Evolutionary conservation across 2,888 invertebrate species (phyloP).

Genomic region (Zygothrica quintamaculata): DNA sequence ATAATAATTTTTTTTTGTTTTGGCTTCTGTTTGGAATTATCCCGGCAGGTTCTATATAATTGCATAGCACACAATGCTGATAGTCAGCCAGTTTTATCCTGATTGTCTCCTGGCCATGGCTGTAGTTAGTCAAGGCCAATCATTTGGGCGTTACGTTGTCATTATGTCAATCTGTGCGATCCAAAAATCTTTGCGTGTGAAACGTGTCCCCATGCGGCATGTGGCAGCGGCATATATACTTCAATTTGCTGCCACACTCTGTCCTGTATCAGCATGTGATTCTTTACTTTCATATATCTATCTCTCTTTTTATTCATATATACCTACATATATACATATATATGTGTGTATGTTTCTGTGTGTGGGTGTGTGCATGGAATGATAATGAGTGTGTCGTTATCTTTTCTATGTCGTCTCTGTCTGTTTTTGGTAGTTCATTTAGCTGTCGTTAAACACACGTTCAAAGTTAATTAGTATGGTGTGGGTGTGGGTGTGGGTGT

Average conservation of each 20-base stretch:
- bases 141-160: conserved; percentile 77
- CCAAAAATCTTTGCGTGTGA: conserved; percentile 57
- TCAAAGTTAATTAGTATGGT: conserved; percentile 64
- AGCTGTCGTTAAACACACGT: conserved; percentile 74
- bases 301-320: background rate
- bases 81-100: conserved; percentile 12
- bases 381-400: conserved; percentile 70
- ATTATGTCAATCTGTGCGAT: conserved; percentile 72
- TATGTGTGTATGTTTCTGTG: conserved; percentile 10
- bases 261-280: background rate
- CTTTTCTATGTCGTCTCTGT: conserved; percentile 57
- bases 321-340: too few species aligned
- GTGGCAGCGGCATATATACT: conserved; percentile 13
- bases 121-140: conserved; percentile 60
- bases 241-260: conserved; percentile 8
- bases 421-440: conserved; percentile 76
- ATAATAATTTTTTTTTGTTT: conserved; percentile 20
- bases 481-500: background rate
- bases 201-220: conserved; percentile 47
- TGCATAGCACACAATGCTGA: conserved; percentile 31
- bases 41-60: conserved; percentile 65
- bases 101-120: too few species aligned
- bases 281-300: background rate
- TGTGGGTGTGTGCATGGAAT: conserved; percentile 51
- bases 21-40: conserved; percentile 70